Conservation (phyloP, 2,888 invertebrate species). For the Drosophila merina region DNA sequence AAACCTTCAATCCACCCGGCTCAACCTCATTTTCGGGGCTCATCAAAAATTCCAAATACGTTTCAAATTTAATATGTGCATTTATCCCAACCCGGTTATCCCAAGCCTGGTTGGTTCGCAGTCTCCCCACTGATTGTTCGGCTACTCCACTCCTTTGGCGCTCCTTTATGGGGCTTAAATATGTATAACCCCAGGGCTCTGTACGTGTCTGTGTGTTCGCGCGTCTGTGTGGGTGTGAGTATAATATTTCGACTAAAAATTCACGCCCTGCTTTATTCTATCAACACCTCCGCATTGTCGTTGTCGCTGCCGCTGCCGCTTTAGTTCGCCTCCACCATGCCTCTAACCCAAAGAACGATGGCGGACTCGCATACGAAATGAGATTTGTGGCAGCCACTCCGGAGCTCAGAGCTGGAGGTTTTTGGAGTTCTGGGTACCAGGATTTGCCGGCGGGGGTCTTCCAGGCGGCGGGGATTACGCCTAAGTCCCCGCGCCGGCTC, state of each 20-base stretch:
- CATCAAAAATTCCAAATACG: conserved; percentile 81
- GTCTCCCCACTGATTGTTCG: conserved; percentile 37
- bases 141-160: conserved; percentile 57
- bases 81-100: conserved; percentile 51
- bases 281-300: conserved; percentile 75
- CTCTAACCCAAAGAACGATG: conserved; percentile 30
- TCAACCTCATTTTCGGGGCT: conserved; percentile 50
- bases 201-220: conserved; percentile 54
- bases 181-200: conserved; percentile 69
- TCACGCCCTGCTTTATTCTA: conserved; percentile 71
- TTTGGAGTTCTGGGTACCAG: conserved; percentile 25
- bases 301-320: conserved; percentile 49
- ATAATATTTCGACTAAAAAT: conserved; percentile 69
- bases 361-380: conserved; percentile 73
- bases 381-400: conserved; percentile 54
- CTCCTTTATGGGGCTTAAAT: conserved; percentile 77
- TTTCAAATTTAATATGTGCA: conserved; percentile 81
- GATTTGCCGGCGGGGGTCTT: conserved; percentile 41
- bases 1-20: conserved; percentile 18
- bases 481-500: conserved; percentile 40
- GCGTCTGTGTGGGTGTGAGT: conserved; percentile 14
- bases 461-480: conserved; percentile 23
- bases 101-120: conserved; percentile 13
- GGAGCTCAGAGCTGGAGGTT: conserved; percentile 6
- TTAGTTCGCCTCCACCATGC: conserved; percentile 34